These are phyloP conservation scores for Cabera pusaria DNA, from an alignment of 2,888 invertebrate genomes.

Conservation along the genomic window DNA sequence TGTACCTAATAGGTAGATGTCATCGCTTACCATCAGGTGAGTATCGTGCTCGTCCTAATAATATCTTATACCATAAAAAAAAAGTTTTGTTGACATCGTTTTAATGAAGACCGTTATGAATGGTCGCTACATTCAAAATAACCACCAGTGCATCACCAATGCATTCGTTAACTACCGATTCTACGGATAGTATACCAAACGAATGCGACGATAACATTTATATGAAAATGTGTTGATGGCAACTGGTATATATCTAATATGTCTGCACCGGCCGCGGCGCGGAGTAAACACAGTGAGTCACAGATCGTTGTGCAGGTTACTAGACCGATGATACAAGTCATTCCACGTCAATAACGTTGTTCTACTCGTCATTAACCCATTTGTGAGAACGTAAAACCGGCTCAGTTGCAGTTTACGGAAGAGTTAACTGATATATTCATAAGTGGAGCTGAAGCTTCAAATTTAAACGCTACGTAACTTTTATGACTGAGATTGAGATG, in stretches of 20 bases:
- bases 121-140: no score
- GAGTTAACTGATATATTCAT: slow-evolving; percentile 30
- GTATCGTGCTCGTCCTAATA: no score
- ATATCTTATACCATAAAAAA: no score
- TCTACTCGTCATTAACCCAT: slow-evolving; percentile 71
- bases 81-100: no score
- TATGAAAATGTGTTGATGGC: slow-evolving; percentile 3
- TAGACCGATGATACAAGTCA: slow-evolving; percentile 48
- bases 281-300: slow-evolving; percentile 61
- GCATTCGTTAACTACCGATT: no score
- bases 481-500: slow-evolving; percentile 22
- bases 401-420: slow-evolving; percentile 58
- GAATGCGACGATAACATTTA: no score
- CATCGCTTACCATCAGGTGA: no score
- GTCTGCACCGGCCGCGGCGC: slow-evolving; percentile 12
- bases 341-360: slow-evolving; percentile 48
- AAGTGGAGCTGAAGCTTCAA: slow-evolving; percentile 9
- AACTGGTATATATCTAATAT: slow-evolving; percentile 7
- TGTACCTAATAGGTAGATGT: no score
- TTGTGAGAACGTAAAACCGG: slow-evolving; percentile 51
- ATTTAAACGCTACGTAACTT: slow-evolving; percentile 25
- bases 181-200: no score
- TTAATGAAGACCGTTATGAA: no score
- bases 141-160: no score
- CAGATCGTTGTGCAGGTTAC: slow-evolving; percentile 49